Evolutionary conservation across 2,797 vertebrate species (phyloP).

Genomic region (Gymnocypris eckloni): DNA sequence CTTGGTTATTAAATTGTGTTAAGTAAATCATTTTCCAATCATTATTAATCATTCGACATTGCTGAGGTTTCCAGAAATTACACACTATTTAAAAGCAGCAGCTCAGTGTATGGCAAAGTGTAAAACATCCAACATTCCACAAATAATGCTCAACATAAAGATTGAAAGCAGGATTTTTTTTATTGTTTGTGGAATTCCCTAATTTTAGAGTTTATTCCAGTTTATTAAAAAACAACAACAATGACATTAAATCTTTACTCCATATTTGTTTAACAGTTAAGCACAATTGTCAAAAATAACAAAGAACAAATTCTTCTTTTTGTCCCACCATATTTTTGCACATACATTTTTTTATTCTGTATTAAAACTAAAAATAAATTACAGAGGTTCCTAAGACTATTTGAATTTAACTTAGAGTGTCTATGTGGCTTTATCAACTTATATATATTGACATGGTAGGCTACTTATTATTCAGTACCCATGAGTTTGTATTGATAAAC

Average conservation of each 20-base stretch:
- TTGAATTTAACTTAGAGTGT: slow-evolving; percentile 17
- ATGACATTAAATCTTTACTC: slow-evolving; percentile 59
- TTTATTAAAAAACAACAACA: slow-evolving; percentile 62
- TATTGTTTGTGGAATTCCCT: slow-evolving; percentile 12
- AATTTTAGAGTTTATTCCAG: slow-evolving; percentile 42
- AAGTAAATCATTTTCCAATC: neutral
- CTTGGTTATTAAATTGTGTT: neutral
- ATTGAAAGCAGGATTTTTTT: neutral
- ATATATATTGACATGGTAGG: neutral
- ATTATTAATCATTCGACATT: neutral
- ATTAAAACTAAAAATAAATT: slow-evolving; percentile 84
- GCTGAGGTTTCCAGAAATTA: neutral
- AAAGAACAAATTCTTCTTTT: slow-evolving; percentile 57
- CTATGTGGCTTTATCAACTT: neutral
- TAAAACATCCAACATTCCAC: neutral
- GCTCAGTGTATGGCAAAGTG: neutral
- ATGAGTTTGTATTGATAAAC: slow-evolving; percentile 17
- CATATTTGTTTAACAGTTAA: slow-evolving; percentile 70
- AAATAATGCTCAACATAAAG: neutral
- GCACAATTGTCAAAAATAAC: slow-evolving; percentile 76
- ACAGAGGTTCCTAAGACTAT: slow-evolving; percentile 61
- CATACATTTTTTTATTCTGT: slow-evolving; percentile 78
- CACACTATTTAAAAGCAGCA: neutral
- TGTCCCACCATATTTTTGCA: slow-evolving; percentile 64
- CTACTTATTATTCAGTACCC: neutral